phyloP scores from a whole-genome alignment of 2,797 vertebrate species.

The Prionace glauca region DNA sequence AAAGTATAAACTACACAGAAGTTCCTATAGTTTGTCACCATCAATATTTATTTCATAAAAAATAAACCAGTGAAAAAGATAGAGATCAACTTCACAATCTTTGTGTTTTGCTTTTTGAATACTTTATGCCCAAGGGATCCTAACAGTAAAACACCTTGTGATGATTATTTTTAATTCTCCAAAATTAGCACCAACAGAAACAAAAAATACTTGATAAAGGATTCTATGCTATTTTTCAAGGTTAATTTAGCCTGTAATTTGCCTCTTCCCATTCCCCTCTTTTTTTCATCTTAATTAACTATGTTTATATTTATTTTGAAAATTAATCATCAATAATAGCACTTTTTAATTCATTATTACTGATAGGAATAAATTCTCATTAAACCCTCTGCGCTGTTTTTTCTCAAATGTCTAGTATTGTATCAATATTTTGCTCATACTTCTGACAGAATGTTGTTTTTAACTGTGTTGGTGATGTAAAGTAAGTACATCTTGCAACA shows the following conservation, averaged over 20 bases:
- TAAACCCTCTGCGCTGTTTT: not conserved
- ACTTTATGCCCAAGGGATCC: not conserved
- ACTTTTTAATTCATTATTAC: not conserved
- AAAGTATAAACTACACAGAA: not conserved
- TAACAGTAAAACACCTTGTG: not conserved
- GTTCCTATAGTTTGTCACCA: not conserved
- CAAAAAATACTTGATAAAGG: not conserved
- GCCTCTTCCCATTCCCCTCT: not conserved
- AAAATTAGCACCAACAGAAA: not conserved
- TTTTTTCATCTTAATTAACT: not conserved
- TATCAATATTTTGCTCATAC: not conserved
- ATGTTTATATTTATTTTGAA: not conserved
- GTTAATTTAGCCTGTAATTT: not conserved
- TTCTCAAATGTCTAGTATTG: not conserved
- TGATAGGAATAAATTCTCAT: not conserved
- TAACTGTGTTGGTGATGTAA: not conserved
- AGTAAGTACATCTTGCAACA: not conserved
- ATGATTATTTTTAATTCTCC: not conserved
- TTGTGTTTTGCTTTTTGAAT: not conserved
- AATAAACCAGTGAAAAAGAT: not conserved
- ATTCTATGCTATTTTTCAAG: not conserved
- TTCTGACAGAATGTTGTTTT: not conserved
- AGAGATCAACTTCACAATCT: not conserved
- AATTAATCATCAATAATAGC: not conserved
- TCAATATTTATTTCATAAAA: not conserved